phyloP scores from a whole-genome alignment of 2,797 vertebrate genomes.

The Malurus splendens region DNA sequence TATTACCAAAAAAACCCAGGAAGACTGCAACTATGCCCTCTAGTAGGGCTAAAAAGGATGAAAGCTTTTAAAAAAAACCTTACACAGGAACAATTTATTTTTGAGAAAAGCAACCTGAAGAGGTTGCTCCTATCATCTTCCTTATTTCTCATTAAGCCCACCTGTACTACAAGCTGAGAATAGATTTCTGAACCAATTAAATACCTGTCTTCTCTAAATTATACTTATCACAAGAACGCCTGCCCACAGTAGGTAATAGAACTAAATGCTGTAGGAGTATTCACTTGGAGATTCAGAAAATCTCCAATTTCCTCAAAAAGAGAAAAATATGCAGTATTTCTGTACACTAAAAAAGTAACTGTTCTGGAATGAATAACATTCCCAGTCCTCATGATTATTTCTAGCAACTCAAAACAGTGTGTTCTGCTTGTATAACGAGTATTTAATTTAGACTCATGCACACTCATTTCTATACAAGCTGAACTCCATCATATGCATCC shows the following conservation, averaged over 20 bases:
- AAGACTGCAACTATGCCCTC: not conserved
- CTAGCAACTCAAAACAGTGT: not conserved
- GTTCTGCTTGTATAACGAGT: slow-evolving; percentile 21
- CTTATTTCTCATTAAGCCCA: not conserved
- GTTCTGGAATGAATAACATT: slow-evolving; percentile 1
- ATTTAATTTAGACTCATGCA: slow-evolving; percentile 17
- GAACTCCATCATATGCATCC: not conserved
- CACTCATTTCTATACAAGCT: not conserved
- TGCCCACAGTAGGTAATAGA: not conserved
- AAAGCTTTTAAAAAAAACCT: not conserved
- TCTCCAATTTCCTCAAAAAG: not conserved
- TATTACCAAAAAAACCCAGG: not conserved
- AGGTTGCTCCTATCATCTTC: not conserved
- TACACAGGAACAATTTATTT: not conserved
- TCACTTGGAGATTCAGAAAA: not conserved
- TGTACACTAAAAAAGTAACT: not conserved
- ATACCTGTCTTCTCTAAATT: not conserved
- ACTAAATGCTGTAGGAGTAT: not conserved
- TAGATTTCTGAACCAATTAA: not conserved
- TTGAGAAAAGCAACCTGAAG: not conserved
- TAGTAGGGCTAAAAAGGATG: not conserved
- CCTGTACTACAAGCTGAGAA: not conserved
- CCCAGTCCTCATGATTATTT: slow-evolving; percentile 19
- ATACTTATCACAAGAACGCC: not conserved
- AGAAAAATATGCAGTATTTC: not conserved